phyloP scores from a whole-genome alignment of 2,113 vertebrate genomes.

The Hemichromis elongatus region DNA sequence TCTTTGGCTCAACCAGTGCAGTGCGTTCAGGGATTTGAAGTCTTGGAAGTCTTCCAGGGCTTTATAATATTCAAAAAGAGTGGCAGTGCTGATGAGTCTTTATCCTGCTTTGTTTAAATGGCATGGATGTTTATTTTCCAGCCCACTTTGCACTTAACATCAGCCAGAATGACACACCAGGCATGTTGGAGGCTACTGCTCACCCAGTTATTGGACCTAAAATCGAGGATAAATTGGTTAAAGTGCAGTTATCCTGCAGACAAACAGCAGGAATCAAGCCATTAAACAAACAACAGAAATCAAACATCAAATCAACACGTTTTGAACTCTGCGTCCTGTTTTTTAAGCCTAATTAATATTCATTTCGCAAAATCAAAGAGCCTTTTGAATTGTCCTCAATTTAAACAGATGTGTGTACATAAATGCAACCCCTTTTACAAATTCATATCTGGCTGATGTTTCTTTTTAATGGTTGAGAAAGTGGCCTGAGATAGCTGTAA shows the following conservation, averaged over 20 bases:
- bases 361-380: background rate
- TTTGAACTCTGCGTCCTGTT: background rate
- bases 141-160: background rate
- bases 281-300: background rate
- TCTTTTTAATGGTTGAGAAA: rapidly evolving
- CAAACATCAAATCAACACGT: background rate
- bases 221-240: background rate
- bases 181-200: background rate
- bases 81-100: rapidly evolving
- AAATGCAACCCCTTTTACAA: background rate
- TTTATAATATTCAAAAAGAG: background rate
- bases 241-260: background rate
- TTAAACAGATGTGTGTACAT: rapidly evolving
- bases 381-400: background rate
- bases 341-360: background rate
- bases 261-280: background rate
- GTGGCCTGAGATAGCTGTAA: rapidly evolving
- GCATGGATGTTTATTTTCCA: background rate
- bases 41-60: background rate
- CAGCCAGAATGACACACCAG: background rate
- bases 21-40: background rate
- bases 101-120: background rate
- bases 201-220: background rate
- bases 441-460: background rate
- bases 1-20: background rate